A percentile compares a stretch with the other conserved stretches of the same genome.
These are phyloP conservation scores for Thereva nobilitata DNA, from an alignment of 2,888 invertebrate species.

Conservation along the genomic window DNA sequence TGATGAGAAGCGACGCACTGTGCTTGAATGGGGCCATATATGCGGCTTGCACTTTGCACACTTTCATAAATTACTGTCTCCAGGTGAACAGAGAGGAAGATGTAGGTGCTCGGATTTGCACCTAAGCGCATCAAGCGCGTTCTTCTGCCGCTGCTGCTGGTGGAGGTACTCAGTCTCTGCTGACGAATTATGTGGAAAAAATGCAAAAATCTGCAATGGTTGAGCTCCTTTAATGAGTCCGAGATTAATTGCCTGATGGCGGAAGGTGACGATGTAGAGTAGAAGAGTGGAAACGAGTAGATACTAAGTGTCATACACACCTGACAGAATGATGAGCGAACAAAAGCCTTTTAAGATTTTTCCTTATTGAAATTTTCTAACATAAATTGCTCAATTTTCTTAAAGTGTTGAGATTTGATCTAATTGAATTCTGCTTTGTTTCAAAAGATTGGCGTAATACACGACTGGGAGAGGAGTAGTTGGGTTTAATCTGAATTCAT, in stretches of 20 bases:
- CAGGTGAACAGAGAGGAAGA: constrained; percentile 13
- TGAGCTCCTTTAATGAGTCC: constrained; percentile 36
- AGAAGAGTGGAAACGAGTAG: background rate
- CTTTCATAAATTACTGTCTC: constrained; percentile 36
- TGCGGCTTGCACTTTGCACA: constrained; percentile 27
- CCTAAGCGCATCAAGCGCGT: constrained; percentile 35
- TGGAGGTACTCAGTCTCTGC: constrained; percentile 10
- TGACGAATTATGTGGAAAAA: constrained; percentile 37
- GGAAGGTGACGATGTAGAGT: constrained; percentile 24
- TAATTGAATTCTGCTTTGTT: too few species aligned
- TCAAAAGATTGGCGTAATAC: too few species aligned
- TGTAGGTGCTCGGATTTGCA: constrained; percentile 12
- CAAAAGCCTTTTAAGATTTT: too few species aligned
- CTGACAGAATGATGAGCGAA: too few species aligned
- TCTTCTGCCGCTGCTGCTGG: background rate
- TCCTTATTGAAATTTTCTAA: too few species aligned
- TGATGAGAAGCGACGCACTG: background rate
- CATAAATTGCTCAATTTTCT: too few species aligned
- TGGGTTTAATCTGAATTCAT: too few species aligned
- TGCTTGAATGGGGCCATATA: constrained; percentile 16
- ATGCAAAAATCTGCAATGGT: constrained; percentile 35
- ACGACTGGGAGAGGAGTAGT: too few species aligned
- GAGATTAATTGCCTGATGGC: constrained; percentile 30
- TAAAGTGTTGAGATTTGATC: too few species aligned
- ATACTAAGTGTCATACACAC: too few species aligned